Evolutionary conservation across 2,113 vertebrate genomes (phyloP).

Genomic region (Cebus imitator): DNA sequence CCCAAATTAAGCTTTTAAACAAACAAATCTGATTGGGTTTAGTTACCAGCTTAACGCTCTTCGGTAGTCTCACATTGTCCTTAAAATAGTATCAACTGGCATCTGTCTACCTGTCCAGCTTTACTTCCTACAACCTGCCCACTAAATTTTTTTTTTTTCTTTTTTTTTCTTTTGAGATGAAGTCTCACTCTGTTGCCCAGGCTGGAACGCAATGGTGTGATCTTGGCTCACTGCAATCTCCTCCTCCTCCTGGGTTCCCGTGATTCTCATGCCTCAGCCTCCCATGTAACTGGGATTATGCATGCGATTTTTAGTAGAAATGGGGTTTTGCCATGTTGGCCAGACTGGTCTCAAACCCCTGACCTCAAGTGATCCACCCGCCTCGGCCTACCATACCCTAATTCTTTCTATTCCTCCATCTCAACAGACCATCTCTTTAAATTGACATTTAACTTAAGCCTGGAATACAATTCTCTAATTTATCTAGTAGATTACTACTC

Average conservation of each 20-base stretch:
- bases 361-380: too few relatives aligned
- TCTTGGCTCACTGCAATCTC: too few relatives aligned
- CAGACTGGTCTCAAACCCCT: too few relatives aligned
- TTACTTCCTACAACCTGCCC: not conserved
- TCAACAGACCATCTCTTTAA: not conserved
- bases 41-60: not conserved
- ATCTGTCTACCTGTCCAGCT: not conserved
- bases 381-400: not conserved
- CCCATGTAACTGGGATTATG: too few relatives aligned
- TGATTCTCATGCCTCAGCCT: too few relatives aligned
- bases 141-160: not conserved
- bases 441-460: not conserved
- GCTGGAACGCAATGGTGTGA: too few relatives aligned
- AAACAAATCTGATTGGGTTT: not conserved
- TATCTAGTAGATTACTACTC: not conserved
- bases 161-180: too few relatives aligned
- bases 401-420: not conserved
- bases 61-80: not conserved
- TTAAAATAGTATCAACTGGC: not conserved
- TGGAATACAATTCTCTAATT: not conserved
- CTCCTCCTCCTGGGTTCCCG: too few relatives aligned
- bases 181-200: too few relatives aligned
- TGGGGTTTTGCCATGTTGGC: too few relatives aligned
- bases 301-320: too few relatives aligned
- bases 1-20: constrained; percentile 32